Base-by-base conservation (phyloP, 1,140 invertebrate species). In the Bursaphelenchus mucronatus region DNA sequence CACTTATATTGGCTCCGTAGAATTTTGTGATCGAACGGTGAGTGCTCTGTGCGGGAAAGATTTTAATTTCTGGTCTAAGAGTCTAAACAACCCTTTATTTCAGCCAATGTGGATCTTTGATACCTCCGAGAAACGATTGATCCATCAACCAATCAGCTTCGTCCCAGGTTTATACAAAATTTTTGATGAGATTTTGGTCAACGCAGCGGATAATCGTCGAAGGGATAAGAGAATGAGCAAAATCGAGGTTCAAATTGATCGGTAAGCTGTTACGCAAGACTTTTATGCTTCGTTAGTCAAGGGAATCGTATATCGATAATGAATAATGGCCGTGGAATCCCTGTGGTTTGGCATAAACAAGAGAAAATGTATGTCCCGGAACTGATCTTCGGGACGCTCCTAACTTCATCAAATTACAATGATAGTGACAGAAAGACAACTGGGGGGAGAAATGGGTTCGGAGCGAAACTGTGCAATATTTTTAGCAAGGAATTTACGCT, bases 281-380 rank as follows among this genome's bases (percentile, higher is more conserved):
- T 30, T 7, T 0, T 50, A 83, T 66, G 62, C 64, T 89, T 88
- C 52, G 91, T 93, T 79, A 87, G 87, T 53, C 30, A 30, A 30
- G 30, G 5, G 30, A 96, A 96, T 82, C 86, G 87, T 40, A 90
- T 98, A 69, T 89, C 89, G 6, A 87, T 99, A 59, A 97, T 89
- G 87, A 99, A 99, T 81, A 97, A 99, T 84, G 94, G 95, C 0
- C 87, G 90, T 83, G 94, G 94, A 68, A 97, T 99, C 76, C 94
- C 94, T 3, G 91, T 99, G 6, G 91, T 90, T 0, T 88, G 92
- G 85, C 94, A 97, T 74, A 92, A 96, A 81, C 90, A 91, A 30
- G 92, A 97, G 82, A 94, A 97, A 73, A 94, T 97, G 90, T 97
- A 87, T 85, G 92, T 99, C 5, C 94, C 95, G 0, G 94, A 93